These are phyloP conservation scores for Pristionchus arcanus DNA, from an alignment of 2,888 invertebrate species.

Conservation along the genomic window DNA sequence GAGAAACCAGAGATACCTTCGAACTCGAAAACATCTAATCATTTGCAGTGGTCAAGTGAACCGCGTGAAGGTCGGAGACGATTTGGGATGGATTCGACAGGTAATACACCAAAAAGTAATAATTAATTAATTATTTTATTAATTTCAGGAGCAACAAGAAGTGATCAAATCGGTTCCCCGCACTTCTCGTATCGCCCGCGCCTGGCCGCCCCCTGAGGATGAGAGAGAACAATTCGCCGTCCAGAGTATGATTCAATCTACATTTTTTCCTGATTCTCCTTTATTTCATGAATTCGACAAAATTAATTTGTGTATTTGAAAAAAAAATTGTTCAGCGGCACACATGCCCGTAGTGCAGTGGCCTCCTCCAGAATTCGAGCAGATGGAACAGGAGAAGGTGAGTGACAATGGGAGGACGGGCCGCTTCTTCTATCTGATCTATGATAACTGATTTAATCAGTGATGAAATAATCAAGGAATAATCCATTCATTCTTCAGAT, in stretches of 20 bases:
- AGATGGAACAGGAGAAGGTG: slow-evolving; percentile 70
- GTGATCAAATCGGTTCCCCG: slow-evolving; percentile 48
- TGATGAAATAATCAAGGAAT: too few species aligned
- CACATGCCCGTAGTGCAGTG: slow-evolving; percentile 74
- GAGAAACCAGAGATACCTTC: too few species aligned
- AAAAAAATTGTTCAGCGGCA: slow-evolving; percentile 10
- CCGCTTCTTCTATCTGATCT: too few species aligned
- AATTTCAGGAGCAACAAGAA: slow-evolving; percentile 37
- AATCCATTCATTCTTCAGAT: background rate
- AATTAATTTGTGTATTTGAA: too few species aligned
- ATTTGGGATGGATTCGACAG: slow-evolving; percentile 76
- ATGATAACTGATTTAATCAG: too few species aligned
- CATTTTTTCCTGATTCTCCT: background rate
- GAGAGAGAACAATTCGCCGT: slow-evolving; percentile 52
- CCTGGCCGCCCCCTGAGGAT: slow-evolving; percentile 74
- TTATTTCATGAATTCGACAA: background rate
- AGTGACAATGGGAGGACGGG: background rate
- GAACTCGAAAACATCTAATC: background rate
- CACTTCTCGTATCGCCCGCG: slow-evolving; percentile 67
- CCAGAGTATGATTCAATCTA: slow-evolving; percentile 47
- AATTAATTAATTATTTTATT: background rate
- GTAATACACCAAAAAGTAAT: too few species aligned
- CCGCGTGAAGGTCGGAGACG: slow-evolving; percentile 68
- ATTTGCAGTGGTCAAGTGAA: slow-evolving; percentile 60
- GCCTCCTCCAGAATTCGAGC: slow-evolving; percentile 77